phyloP scores from a whole-genome alignment of 2,888 invertebrate genomes.

The Tiliacea citrago region DNA sequence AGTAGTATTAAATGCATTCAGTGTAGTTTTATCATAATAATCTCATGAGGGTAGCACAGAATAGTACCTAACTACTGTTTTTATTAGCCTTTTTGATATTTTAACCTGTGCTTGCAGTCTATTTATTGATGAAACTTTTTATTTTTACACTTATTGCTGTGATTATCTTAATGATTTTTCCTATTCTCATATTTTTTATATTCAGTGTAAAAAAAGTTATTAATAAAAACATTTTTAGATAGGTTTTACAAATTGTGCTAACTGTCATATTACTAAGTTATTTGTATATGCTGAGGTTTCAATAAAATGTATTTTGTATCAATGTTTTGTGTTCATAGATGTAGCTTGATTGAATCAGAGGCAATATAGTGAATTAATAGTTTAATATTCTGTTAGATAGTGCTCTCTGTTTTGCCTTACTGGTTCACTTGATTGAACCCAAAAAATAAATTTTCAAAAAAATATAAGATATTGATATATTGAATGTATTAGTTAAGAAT shows the following conservation, averaged over 20 bases:
- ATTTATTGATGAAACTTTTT: conserved; percentile 44
- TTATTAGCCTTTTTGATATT: conserved; percentile 29
- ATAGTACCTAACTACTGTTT: conserved; percentile 25
- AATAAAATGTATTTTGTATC: conserved; percentile 39
- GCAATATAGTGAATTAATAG: conserved; percentile 30
- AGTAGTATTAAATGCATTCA: conserved; percentile 52
- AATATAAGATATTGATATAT: conserved; percentile 48
- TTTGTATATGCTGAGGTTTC: conserved; percentile 57
- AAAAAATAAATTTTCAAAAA: conserved; percentile 31
- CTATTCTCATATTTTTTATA: conserved; percentile 41
- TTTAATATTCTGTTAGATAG: conserved; percentile 18
- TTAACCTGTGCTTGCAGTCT: conserved; percentile 29
- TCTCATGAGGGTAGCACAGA: conserved; percentile 35
- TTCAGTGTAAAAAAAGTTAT: conserved; percentile 39
- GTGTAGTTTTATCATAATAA: conserved; percentile 53
- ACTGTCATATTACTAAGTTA: conserved; percentile 47
- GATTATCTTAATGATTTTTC: conserved; percentile 40
- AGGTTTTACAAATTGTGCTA: conserved; percentile 43
- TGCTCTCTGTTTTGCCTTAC: conserved; percentile 36
- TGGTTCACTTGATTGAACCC: conserved; percentile 39
- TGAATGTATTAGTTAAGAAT: conserved; percentile 63
- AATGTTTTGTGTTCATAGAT: conserved; percentile 52
- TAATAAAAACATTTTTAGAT: conserved; percentile 32
- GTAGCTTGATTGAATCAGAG: conserved; percentile 27
- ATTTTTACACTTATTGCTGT: conserved; percentile 51